These are phyloP conservation scores for Seira ritae DNA, from an alignment of 2,888 invertebrate species.

Conservation along the genomic window DNA sequence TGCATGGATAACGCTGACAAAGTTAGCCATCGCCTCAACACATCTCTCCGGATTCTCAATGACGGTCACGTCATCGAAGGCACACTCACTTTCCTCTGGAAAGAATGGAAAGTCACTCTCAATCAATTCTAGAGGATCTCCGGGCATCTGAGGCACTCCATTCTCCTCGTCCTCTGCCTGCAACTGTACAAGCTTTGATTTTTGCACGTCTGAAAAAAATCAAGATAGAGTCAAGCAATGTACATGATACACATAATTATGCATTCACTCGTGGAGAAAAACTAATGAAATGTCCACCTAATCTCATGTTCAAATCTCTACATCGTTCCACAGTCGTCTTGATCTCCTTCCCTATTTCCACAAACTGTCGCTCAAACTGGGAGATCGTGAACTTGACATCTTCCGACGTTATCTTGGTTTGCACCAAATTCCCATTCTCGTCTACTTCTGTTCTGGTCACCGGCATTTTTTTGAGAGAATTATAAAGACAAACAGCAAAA, in stretches of 20 bases:
- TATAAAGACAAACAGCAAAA: too few relatives aligned
- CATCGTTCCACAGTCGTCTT: conserved; percentile 11
- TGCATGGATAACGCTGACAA: conserved; percentile 5
- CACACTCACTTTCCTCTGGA: not conserved
- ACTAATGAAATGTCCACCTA: conserved; percentile 7
- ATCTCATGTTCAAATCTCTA: not conserved
- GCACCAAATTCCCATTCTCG: too few relatives aligned
- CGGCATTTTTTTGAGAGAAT: too few relatives aligned
- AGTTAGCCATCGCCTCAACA: conserved; percentile 34
- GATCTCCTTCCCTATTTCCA: not conserved
- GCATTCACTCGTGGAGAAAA: not conserved
- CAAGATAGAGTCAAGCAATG: not conserved
- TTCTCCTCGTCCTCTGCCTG: conserved; percentile 17
- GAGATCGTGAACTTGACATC: too few relatives aligned
- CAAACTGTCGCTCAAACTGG: too few relatives aligned
- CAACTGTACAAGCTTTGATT: not conserved
- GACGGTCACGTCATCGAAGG: not conserved
- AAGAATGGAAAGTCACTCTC: conserved; percentile 35
- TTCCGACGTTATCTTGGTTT: too few relatives aligned
- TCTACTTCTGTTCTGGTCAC: too few relatives aligned
- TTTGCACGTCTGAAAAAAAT: not conserved
- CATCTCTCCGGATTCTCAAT: conserved; percentile 30
- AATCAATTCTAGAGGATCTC: conserved; percentile 31
- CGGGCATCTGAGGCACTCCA: conserved; percentile 17
- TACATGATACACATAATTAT: not conserved